phyloP scores from a whole-genome alignment of 2,113 vertebrate species.

The Xiphophorus maculatus region DNA sequence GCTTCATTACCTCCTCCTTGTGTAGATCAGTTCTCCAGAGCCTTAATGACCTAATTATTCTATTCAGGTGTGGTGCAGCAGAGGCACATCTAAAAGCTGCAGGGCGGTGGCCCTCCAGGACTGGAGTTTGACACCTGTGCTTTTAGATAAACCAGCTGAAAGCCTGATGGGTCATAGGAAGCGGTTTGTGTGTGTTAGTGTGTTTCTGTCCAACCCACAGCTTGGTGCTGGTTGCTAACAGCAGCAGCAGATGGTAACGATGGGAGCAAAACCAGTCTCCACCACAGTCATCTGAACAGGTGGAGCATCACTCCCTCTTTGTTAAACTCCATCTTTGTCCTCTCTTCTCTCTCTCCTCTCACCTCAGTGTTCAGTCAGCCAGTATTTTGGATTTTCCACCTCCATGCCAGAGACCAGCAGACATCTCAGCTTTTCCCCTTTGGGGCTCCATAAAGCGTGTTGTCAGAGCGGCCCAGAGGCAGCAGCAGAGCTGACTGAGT shows the following conservation, averaged over 20 bases:
- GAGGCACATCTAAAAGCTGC: too few species aligned
- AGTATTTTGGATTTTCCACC: constrained; percentile 57
- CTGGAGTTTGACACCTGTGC: too few species aligned
- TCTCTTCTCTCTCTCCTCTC: constrained; percentile 37
- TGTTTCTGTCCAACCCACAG: constrained; percentile 66
- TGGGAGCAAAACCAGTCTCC: constrained; percentile 15
- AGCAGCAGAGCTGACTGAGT: constrained; percentile 59
- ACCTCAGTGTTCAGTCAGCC: constrained; percentile 55
- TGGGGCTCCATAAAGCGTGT: constrained; percentile 61
- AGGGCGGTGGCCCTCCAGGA: too few species aligned
- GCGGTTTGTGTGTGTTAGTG: constrained; percentile 10
- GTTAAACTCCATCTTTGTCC: constrained; percentile 13
- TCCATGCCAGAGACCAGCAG: constrained; percentile 61
- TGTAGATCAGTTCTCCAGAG: too few species aligned
- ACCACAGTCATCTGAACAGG: constrained; percentile 62
- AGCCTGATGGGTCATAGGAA: not conserved
- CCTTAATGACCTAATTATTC: too few species aligned
- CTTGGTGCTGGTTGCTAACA: constrained; percentile 67
- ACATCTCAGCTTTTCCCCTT: constrained; percentile 62
- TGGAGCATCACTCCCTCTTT: constrained; percentile 57
- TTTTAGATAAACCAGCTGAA: constrained; percentile 28
- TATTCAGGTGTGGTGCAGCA: too few species aligned
- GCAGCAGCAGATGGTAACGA: constrained; percentile 70
- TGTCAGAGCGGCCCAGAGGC: constrained; percentile 64
- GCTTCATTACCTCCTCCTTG: too few species aligned